These are phyloP conservation scores for Trissolcus japonicus DNA, from an alignment of 2,888 invertebrate genomes.

Conservation along the genomic window DNA sequence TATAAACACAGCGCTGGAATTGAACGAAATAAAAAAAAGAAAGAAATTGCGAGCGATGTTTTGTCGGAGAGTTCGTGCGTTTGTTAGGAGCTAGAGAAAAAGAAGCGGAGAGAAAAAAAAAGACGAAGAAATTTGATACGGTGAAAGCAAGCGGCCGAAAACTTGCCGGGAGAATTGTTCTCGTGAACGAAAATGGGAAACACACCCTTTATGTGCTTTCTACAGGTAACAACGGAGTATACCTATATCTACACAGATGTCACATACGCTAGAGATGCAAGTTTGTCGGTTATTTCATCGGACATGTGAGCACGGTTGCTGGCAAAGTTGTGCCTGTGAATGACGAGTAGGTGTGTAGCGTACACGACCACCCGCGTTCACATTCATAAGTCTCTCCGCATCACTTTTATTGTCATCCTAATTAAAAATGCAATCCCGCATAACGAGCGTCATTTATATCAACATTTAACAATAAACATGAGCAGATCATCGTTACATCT, in stretches of 20 bases:
- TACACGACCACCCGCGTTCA: slow-evolving; percentile 50
- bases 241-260: slow-evolving; percentile 25
- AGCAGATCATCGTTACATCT: too few species aligned
- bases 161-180: too few species aligned
- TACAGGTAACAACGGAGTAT: slow-evolving; percentile 18
- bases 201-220: too few species aligned
- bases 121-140: too few species aligned
- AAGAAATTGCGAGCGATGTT: neutral
- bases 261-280: slow-evolving; percentile 37
- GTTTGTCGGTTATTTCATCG: slow-evolving; percentile 42
- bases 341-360: slow-evolving; percentile 25
- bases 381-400: slow-evolving; percentile 24
- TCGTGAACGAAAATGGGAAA: too few species aligned
- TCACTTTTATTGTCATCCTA: slow-evolving; percentile 32
- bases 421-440: slow-evolving; percentile 29
- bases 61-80: too few species aligned
- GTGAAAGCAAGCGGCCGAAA: too few species aligned
- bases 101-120: too few species aligned
- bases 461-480: too few species aligned
- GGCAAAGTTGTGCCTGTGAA: slow-evolving; percentile 28
- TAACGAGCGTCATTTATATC: slow-evolving; percentile 4
- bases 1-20: slow-evolving; percentile 8
- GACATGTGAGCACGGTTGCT: slow-evolving; percentile 43
- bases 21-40: too few species aligned
- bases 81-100: too few species aligned